A percentile compares a stretch with the other conserved stretches of the same genome.
Conservation (phyloP, 2,888 invertebrate genomes). For the Amphipyra tragopoginis region DNA sequence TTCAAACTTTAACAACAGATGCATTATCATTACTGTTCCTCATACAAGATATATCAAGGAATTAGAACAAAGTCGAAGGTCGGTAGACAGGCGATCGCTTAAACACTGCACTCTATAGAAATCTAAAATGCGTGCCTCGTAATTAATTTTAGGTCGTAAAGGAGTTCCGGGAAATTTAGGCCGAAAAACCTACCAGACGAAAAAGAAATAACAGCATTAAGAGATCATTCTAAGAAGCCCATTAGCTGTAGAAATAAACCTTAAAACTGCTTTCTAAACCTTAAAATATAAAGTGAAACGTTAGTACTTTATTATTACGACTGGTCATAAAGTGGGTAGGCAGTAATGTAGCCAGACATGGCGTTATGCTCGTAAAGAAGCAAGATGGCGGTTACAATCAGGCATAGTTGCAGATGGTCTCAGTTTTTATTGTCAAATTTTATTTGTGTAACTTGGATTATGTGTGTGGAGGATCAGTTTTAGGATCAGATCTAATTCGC, state of each 20-base stretch:
- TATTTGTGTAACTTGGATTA: conserved; percentile 32
- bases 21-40: too few relatives aligned
- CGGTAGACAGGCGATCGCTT: too few relatives aligned
- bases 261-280: conserved; percentile 24
- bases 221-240: conserved; percentile 9
- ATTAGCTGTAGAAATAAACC: conserved; percentile 20
- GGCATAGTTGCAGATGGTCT: conserved; percentile 52
- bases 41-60: too few relatives aligned
- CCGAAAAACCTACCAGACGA: conserved; percentile 2
- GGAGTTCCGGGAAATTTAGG: neutral
- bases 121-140: too few relatives aligned
- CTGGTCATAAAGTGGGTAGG: conserved; percentile 39
- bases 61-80: too few relatives aligned
- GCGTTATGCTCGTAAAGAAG: conserved; percentile 46
- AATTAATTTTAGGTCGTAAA: too few relatives aligned
- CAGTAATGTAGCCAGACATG: conserved; percentile 18
- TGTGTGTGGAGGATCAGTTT: neutral
- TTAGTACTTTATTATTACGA: conserved; percentile 47
- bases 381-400: conserved; percentile 39
- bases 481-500: too few relatives aligned
- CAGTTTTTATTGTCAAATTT: conserved; percentile 44
- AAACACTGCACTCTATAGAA: too few relatives aligned
- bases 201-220: conserved; percentile 16
- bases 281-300: conserved; percentile 38
- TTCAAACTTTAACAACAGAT: too few relatives aligned